Conservation (phyloP, 2,888 invertebrate genomes). For the Catotricha subobsoleta region DNA sequence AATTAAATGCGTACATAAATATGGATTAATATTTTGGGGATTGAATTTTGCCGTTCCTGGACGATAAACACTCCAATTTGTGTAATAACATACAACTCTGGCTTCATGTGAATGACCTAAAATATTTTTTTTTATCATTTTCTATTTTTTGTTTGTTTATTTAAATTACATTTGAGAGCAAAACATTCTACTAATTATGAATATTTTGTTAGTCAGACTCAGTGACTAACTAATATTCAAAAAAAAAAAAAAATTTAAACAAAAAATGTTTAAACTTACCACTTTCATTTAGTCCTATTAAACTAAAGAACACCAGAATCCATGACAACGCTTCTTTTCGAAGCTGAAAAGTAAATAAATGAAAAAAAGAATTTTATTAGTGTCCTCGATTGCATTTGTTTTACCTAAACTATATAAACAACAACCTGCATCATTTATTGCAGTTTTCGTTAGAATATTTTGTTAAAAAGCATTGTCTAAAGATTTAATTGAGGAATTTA, state of each 20-base stretch:
- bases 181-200: background rate
- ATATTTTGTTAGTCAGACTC: background rate
- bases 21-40: constrained; percentile 88
- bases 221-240: background rate
- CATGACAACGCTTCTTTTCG: constrained; percentile 6
- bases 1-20: constrained; percentile 80
- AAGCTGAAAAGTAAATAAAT: background rate
- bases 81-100: constrained; percentile 79
- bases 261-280: constrained; percentile 6
- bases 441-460: no score
- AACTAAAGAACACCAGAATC: constrained; percentile 4
- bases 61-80: constrained; percentile 84
- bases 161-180: no score
- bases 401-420: no score
- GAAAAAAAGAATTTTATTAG: background rate
- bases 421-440: no score
- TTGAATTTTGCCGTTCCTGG: constrained; percentile 81
- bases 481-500: no score
- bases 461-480: no score
- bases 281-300: background rate
- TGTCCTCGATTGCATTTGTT: no score
- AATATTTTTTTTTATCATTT: constrained; percentile 3
- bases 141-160: no score
- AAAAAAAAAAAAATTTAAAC: background rate
- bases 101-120: constrained; percentile 29